Conservation (phyloP, 1,140 invertebrate species). For the Oscheius sp. region DNA sequence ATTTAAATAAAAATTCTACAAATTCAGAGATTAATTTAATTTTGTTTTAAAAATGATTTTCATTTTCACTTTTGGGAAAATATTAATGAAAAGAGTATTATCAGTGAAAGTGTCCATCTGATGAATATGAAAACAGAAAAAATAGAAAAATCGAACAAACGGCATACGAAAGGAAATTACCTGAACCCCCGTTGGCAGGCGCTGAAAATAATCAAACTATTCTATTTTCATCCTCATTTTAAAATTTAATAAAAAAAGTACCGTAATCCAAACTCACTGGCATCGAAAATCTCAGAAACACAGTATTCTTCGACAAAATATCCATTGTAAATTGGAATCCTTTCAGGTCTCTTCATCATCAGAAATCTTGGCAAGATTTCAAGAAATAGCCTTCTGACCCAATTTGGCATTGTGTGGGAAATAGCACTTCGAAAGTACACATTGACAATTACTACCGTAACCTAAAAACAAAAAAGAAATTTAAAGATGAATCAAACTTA, state of each 20-base stretch:
- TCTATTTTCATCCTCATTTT: neutral
- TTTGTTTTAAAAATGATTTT: too few relatives aligned
- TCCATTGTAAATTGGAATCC: constrained; percentile 69
- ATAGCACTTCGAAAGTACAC: constrained; percentile 94
- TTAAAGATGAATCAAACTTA: constrained; percentile 1
- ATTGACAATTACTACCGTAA: constrained; percentile 97
- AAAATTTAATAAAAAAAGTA: neutral
- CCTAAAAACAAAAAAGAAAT: constrained; percentile 53
- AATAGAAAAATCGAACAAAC: too few relatives aligned
- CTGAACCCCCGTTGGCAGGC: too few relatives aligned
- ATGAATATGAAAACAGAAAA: too few relatives aligned
- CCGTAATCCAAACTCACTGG: constrained; percentile 45
- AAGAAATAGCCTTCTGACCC: constrained; percentile 86
- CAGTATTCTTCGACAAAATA: constrained; percentile 61
- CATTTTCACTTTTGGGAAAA: too few relatives aligned
- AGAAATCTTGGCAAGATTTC: constrained; percentile 74
- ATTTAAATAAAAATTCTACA: too few relatives aligned
- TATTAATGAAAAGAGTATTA: too few relatives aligned
- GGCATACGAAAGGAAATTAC: too few relatives aligned
- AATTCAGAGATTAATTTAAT: too few relatives aligned
- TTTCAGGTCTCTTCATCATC: constrained; percentile 56
- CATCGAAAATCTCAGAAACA: constrained; percentile 57
- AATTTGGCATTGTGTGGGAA: constrained; percentile 84
- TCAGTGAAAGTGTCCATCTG: too few relatives aligned
- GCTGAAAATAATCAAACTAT: too few relatives aligned